A percentile compares a stretch with the other conserved stretches of the same genome.
Evolutionary conservation across 2,797 vertebrate genomes (phyloP).

Genomic region (Columba guinea): DNA sequence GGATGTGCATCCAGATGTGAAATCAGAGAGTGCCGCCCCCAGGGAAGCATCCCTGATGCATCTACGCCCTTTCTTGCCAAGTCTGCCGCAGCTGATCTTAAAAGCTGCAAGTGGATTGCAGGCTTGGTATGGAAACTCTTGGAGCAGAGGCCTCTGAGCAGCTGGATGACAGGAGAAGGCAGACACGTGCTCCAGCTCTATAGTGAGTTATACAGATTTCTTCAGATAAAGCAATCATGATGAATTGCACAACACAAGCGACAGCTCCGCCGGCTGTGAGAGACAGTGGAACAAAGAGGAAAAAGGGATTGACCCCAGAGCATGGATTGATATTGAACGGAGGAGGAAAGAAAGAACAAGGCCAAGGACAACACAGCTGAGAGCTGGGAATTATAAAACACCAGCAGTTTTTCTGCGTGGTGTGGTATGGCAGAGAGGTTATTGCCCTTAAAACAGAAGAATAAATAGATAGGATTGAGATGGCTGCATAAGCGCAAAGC

Average conservation of each 20-base stretch:
- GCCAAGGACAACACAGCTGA: neutral
- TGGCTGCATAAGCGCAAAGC: neutral
- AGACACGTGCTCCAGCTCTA: neutral
- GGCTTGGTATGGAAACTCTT: neutral
- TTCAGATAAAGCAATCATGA: neutral
- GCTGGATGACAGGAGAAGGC: neutral
- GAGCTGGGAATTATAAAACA: neutral
- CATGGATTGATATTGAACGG: accelerated
- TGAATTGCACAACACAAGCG: neutral
- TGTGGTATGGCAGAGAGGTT: neutral
- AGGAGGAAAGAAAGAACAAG: neutral
- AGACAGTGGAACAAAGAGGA: neutral
- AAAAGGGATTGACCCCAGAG: neutral
- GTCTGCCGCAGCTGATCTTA: neutral
- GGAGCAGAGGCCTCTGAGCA: neutral
- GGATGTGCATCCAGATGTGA: neutral
- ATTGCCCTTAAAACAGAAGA: neutral
- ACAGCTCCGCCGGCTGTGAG: neutral
- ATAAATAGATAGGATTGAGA: neutral
- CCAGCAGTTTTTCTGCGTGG: neutral
- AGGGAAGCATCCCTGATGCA: neutral
- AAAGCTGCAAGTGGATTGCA: neutral
- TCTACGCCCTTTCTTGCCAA: neutral
- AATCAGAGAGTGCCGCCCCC: neutral
- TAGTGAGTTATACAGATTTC: neutral